Evolutionary conservation across 2,888 invertebrate species (phyloP), one percentile per base, ranked within the genome.

Genomic region (Psococerastis gibbosa): DNA sequence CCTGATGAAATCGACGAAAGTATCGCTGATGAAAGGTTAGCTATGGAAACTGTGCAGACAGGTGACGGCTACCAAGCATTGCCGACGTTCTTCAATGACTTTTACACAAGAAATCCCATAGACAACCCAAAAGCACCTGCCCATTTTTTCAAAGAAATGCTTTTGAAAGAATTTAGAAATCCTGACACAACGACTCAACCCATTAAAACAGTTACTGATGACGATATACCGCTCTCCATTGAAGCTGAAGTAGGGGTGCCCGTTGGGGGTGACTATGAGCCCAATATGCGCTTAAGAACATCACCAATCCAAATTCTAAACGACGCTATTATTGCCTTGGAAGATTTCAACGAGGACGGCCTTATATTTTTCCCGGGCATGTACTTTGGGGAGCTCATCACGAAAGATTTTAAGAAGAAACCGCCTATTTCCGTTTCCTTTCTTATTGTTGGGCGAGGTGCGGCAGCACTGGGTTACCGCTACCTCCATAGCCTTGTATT

Each of bases 331-430:
- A 9, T 31, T 17, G 27, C 41, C 11, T 27, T 22, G 17, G 22
- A 41, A 11, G 22, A 32, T 15, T 3, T 22, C 9, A n/a, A 15
- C 13, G 16, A 32, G 2, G 31, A 44, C 6, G 38, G 38, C 5
- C 20, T 18, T 4, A n/a, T 46, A 6, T 32, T 50, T 32, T 44
- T 44, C 11, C 31, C 42, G n/a, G 50, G 50, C n/a, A 9, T 43
- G 17, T 44, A 42, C 32, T 50, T 50, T 22, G 43, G 33, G 22
- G 6, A 43, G 8, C 16, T 47, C 3, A 13, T 22, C 6, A 32
- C 18, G 6, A 3, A 16, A 2, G 42, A 48, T 43, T 49, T 50
- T 41, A 43, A 3, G 6, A 38, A 47, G 0, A 3, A 16, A 3
- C 15, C 49, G 13, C 49, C 48, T 23, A 22, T 46, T 20, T 42